Base-by-base conservation (phyloP, 37 sponge, comb jelly and placozoan genomes). In the Halisarca cf. caerulea region DNA sequence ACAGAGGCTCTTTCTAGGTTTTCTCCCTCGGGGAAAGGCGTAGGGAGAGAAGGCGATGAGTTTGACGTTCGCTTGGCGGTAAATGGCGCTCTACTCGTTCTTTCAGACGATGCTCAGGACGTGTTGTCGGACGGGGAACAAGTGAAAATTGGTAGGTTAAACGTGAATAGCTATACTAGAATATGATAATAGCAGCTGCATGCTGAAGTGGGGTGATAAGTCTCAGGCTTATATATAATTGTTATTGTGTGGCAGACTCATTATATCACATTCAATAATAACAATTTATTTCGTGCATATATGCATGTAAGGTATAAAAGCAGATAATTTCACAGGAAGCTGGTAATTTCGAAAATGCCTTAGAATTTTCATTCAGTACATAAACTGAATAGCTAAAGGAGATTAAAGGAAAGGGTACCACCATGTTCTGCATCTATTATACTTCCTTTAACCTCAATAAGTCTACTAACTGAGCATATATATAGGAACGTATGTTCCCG, bases 101-200 rank as follows among this genome's bases (percentile, higher is more conserved):
- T 43, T 18, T 21, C 55, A n/a, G 86, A 83, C 42, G 28, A 17
- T 2, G 38, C 85, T 0, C 23, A 45, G 27, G 89, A 86, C 43
- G 92, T 92, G 39, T 51, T 92, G 21, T 43, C 53, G 28, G 89
- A 92, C 57, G 92, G 86, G 3, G 92, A 88, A 47, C 62, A 54
- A 21, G 32, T 92, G 8, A 20, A 25, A 32, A 17, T 92, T 9
- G 45, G 92, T 92, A 57, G 58, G 89, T 84, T 40, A 8, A 28
- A 73, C 3, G 6, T 73, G n/a, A n/a, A n/a, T n/a, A n/a, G n/a
- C n/a, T n/a, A n/a, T n/a, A n/a, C n/a, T n/a, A n/a, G n/a, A n/a
- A n/a, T n/a, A n/a, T n/a, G n/a, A n/a, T n/a, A n/a, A n/a, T n/a
- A n/a, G n/a, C 33, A 64, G 33, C 33, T 64, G 33, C 17, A 25